Percentiles rank a stretch among this genome's conserved stretches.
Conservation (phyloP, 2,113 vertebrate genomes). For the Tympanuchus pallidicinctus region DNA sequence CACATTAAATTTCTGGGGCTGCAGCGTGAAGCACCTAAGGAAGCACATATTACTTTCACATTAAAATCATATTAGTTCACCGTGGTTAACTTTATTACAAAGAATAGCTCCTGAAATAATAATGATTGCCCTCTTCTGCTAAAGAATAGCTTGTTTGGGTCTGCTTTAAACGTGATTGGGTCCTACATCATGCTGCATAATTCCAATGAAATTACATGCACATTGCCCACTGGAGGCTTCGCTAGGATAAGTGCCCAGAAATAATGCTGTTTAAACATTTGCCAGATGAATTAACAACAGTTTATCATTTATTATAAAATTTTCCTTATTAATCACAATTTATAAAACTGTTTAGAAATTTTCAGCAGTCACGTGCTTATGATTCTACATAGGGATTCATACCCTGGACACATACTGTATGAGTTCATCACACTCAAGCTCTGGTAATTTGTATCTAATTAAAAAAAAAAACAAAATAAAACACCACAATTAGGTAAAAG, state of each 20-base stretch:
- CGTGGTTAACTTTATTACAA: conserved; percentile 65
- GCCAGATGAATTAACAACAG: conserved; percentile 52
- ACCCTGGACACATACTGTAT: conserved; percentile 13
- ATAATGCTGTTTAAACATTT: conserved; percentile 26
- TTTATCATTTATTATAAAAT: conserved; percentile 43
- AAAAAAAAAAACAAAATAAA: neutral
- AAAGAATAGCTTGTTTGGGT: conserved; percentile 5
- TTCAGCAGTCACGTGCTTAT: neutral
- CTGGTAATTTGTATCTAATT: conserved; percentile 45
- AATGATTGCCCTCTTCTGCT: conserved; percentile 44
- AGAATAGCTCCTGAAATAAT: conserved; percentile 48
- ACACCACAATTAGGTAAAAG: conserved; percentile 16
- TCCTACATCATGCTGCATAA: conserved; percentile 40
- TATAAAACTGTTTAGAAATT: conserved; percentile 54
- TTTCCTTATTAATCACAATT: conserved; percentile 11
- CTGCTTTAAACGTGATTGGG: conserved; percentile 29
- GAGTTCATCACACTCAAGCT: neutral
- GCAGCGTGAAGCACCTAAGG: conserved; percentile 15
- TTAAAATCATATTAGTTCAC: conserved; percentile 73
- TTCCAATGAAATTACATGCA: conserved; percentile 48
- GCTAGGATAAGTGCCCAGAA: conserved; percentile 56
- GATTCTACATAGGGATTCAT: neutral
- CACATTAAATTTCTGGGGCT: conserved; percentile 14
- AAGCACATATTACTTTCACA: conserved; percentile 65
- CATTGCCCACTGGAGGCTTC: conserved; percentile 58